Evolutionary conservation across 2,113 vertebrate species (phyloP).

Genomic region (Crypturellus undulatus): DNA sequence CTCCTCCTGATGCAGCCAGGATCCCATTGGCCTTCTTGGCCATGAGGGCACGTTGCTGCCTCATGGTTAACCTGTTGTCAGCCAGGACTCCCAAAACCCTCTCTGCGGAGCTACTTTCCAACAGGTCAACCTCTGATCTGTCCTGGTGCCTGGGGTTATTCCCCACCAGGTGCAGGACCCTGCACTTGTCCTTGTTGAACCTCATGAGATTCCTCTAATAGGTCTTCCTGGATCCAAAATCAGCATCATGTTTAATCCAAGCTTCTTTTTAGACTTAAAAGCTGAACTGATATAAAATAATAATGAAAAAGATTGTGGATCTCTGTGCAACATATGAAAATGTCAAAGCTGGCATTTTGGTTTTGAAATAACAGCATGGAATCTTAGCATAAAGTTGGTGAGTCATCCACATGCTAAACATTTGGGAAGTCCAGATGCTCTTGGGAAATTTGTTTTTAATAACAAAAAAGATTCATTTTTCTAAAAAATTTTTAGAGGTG

Average conservation of each 20-base stretch:
- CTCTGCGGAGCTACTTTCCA: too few relatives aligned
- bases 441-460: slow-evolving; percentile 39
- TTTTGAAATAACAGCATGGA: slow-evolving; percentile 50
- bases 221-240: slow-evolving; percentile 13
- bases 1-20: too few relatives aligned
- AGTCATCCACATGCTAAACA: slow-evolving; percentile 53
- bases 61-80: too few relatives aligned
- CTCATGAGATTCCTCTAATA: not conserved
- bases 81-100: too few relatives aligned
- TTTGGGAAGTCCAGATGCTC: slow-evolving; percentile 57
- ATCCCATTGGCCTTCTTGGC: too few relatives aligned
- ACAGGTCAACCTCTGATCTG: too few relatives aligned
- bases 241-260: not conserved
- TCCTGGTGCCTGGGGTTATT: too few relatives aligned
- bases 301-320: slow-evolving; percentile 22
- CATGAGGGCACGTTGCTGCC: too few relatives aligned
- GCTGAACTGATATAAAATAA: not conserved
- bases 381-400: slow-evolving; percentile 59
- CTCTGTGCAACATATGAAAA: slow-evolving; percentile 22
- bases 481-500: not conserved
- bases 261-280: slow-evolving; percentile 16
- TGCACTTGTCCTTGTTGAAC: too few relatives aligned
- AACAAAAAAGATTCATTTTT: slow-evolving; percentile 34
- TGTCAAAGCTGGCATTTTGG: slow-evolving; percentile 44
- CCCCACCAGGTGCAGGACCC: too few relatives aligned